Evolutionary conservation across 2,797 vertebrate genomes (phyloP).

Genomic region (Channallabes apus): DNA sequence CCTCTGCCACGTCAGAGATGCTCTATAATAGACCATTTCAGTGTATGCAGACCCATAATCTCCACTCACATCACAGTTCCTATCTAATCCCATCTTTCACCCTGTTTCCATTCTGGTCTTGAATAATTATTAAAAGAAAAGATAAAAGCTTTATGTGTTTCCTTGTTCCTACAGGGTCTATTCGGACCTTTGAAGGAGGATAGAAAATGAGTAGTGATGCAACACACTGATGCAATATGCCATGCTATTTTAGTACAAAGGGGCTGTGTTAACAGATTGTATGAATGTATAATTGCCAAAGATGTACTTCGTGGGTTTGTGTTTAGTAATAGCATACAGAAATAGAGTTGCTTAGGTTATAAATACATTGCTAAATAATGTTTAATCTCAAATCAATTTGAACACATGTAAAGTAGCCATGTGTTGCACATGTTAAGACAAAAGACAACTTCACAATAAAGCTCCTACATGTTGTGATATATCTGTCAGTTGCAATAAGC

Average conservation of each 20-base stretch:
- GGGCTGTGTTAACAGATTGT: slow-evolving; percentile 33
- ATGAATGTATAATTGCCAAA: slow-evolving; percentile 12
- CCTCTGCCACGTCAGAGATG: slow-evolving; percentile 27
- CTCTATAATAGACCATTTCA: not conserved
- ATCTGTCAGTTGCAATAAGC: slow-evolving; percentile 1
- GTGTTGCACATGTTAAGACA: not conserved
- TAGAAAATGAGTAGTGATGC: slow-evolving; percentile 16
- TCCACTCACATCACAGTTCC: not conserved
- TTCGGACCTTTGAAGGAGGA: not conserved
- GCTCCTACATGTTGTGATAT: not conserved
- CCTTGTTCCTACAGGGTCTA: not conserved
- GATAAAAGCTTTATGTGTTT: not conserved
- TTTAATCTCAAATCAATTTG: not conserved
- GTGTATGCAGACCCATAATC: not conserved
- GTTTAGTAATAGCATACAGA: not conserved
- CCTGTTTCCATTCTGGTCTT: not conserved
- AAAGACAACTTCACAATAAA: not conserved
- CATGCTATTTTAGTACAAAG: slow-evolving; percentile 15
- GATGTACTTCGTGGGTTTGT: not conserved
- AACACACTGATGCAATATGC: slow-evolving; percentile 40
- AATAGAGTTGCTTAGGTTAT: not conserved
- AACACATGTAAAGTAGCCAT: not conserved
- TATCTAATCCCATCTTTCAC: slow-evolving; percentile 15
- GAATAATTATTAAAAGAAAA: not conserved
- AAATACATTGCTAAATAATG: not conserved